Conservation (phyloP, 2,888 invertebrate species). For the Oasisia sp. region DNA sequence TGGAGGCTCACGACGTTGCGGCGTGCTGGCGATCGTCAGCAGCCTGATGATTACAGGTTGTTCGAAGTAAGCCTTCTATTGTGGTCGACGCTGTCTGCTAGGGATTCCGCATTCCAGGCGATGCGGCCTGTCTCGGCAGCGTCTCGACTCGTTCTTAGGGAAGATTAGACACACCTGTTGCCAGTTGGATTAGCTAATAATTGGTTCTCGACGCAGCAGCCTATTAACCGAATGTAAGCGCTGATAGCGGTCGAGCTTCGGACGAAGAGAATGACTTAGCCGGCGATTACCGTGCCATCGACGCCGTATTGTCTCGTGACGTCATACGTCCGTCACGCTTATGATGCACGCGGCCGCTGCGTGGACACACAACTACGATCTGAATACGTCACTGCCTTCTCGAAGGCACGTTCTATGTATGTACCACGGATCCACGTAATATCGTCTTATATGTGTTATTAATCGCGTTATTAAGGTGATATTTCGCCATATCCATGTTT, state of each 20-base stretch:
- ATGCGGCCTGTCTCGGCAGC: not conserved
- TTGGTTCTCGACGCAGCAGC: not conserved
- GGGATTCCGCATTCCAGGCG: not conserved
- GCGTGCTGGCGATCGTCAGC: too few relatives aligned
- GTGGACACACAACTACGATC: too few relatives aligned
- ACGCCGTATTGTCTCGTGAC: too few relatives aligned
- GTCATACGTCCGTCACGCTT: too few relatives aligned
- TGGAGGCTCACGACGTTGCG: not conserved
- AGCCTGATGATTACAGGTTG: not conserved
- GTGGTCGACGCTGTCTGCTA: not conserved
- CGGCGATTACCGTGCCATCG: too few relatives aligned
- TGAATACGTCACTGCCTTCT: too few relatives aligned
- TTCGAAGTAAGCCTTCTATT: not conserved
- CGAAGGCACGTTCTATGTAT: not conserved
- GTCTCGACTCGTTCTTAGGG: not conserved
- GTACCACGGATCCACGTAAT: not conserved
- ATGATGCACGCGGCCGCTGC: too few relatives aligned
- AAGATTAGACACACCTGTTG: too few relatives aligned
- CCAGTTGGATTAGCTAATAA: not conserved
- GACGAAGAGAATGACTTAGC: too few relatives aligned
- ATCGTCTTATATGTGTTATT: not conserved
- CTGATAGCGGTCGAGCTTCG: too few relatives aligned
- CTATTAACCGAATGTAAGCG: not conserved
- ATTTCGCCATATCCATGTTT: not conserved
- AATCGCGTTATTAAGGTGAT: not conserved